These are phyloP conservation scores for Cervus canadensis DNA, from an alignment of 2,113 vertebrate species.

Conservation along the genomic window DNA sequence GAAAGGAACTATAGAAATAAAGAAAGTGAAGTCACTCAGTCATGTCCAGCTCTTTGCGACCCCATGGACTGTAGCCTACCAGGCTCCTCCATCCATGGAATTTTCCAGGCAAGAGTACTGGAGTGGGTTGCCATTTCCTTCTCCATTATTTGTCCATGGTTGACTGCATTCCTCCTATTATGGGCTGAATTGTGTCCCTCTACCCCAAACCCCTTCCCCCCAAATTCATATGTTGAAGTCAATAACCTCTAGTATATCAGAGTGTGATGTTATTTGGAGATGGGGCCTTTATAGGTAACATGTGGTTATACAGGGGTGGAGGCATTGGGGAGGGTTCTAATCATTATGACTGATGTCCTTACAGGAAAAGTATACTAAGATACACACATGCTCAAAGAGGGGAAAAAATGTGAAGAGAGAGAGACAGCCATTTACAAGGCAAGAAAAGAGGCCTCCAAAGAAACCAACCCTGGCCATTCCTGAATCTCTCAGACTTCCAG, in stretches of 20 bases:
- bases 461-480: neutral
- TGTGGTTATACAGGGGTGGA: neutral
- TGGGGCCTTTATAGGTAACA: neutral
- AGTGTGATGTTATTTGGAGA: neutral
- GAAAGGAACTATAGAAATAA: neutral
- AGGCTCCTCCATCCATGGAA: neutral
- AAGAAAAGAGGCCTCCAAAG: neutral
- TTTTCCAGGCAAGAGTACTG: neutral
- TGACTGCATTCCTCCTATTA: neutral
- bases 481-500: neutral
- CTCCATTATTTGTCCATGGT: neutral
- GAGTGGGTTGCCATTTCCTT: neutral
- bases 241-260: neutral
- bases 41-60: neutral
- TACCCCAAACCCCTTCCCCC: no score
- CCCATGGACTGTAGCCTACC: neutral
- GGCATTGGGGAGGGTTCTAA: neutral
- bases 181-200: neutral
- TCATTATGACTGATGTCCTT: neutral
- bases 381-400: neutral
- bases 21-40: neutral
- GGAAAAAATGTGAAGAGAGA: neutral
- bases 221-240: neutral
- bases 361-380: neutral
- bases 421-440: neutral